phyloP scores from a whole-genome alignment of 2,888 invertebrate genomes.

The Agriotes lineatus region DNA sequence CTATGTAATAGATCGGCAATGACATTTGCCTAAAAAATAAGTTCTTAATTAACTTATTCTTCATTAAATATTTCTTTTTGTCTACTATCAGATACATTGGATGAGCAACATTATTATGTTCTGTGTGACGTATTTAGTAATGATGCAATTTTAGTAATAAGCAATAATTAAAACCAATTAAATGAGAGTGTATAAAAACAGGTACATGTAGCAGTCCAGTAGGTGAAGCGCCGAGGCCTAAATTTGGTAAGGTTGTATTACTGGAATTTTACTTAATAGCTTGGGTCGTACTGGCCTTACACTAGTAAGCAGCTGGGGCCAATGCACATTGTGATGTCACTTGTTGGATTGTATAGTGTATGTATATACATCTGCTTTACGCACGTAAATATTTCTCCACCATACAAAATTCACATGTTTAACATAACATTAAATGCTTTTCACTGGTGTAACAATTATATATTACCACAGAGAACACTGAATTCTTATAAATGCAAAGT shows the following conservation, averaged over 20 bases:
- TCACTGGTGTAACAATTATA: too few species aligned
- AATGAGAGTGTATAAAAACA: slow-evolving; percentile 49
- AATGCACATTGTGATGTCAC: slow-evolving; percentile 34
- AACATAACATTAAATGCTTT: too few species aligned
- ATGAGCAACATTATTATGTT: too few species aligned
- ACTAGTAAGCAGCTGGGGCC: slow-evolving; percentile 11
- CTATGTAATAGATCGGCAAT: too few species aligned
- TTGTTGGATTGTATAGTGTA: slow-evolving; percentile 14
- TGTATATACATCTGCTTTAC: slow-evolving; percentile 27
- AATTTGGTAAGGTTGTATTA: slow-evolving; percentile 61
- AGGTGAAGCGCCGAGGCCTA: slow-evolving; percentile 56
- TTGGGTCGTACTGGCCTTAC: slow-evolving; percentile 21
- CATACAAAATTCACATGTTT: background rate
- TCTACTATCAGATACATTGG: too few species aligned
- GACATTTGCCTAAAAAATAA: too few species aligned
- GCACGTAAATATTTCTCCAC: slow-evolving; percentile 10
- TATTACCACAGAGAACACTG: too few species aligned
- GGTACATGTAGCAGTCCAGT: slow-evolving; percentile 62
- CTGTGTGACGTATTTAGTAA: too few species aligned
- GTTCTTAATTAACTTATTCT: too few species aligned
- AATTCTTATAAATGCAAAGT: too few species aligned
- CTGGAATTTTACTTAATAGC: background rate
- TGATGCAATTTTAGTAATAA: background rate
- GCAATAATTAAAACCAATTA: background rate
- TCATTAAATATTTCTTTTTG: too few species aligned